phyloP scores from a whole-genome alignment of 2,797 vertebrate species.

The Paedocypris micromegethes region DNA sequence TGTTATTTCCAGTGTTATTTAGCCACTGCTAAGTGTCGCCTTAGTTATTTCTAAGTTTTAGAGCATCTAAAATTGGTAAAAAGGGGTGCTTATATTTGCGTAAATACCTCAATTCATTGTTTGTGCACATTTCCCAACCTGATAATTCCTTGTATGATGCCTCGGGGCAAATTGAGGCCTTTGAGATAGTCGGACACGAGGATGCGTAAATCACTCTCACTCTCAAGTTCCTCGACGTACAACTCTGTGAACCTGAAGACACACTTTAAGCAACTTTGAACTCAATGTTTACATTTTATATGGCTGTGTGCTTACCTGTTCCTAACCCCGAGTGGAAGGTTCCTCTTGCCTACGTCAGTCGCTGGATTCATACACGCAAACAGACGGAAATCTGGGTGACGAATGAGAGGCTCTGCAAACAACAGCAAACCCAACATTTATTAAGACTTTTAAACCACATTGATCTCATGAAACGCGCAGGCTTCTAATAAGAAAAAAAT shows the following conservation, averaged over 20 bases:
- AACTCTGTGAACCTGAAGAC: conserved; percentile 87
- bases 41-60: too few relatives aligned
- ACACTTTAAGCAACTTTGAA: too few relatives aligned
- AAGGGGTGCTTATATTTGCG: too few relatives aligned
- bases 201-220: conserved; percentile 82
- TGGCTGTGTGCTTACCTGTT: conserved; percentile 73
- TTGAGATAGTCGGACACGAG: conserved; percentile 88
- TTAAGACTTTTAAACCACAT: neutral
- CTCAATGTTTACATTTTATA: neutral
- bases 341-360: conserved; percentile 94
- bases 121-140: conserved; percentile 63
- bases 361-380: conserved; percentile 99
- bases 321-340: conserved; percentile 91
- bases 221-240: conserved; percentile 89
- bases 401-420: conserved; percentile 78
- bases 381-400: conserved; percentile 87
- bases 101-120: neutral
- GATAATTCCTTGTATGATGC: conserved; percentile 81
- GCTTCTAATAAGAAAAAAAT: too few relatives aligned
- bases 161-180: conserved; percentile 77
- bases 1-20: too few relatives aligned
- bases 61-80: too few relatives aligned
- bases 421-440: conserved; percentile 1
- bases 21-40: too few relatives aligned
- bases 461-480: too few relatives aligned